A percentile compares a stretch with the other conserved stretches of the same genome.
These are phyloP conservation scores for Lutjanus campechanus DNA, from an alignment of 2,797 vertebrate genomes.

Conservation along the genomic window DNA sequence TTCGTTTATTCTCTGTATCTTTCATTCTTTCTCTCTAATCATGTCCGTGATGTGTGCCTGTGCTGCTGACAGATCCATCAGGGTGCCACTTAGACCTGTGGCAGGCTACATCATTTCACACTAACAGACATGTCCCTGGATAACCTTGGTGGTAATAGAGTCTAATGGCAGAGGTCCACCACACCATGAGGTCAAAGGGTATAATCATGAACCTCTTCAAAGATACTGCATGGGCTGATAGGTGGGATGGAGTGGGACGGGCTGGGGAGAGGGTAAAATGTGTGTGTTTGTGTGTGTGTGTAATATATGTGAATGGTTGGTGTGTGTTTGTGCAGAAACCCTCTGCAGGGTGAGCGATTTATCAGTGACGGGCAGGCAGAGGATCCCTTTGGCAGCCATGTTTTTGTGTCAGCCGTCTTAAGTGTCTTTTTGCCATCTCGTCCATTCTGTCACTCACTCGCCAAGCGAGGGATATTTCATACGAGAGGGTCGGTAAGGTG, in stretches of 20 bases:
- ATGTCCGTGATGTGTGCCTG: constrained; percentile 52
- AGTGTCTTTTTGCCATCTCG: constrained; percentile 49
- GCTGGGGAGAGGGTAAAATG: background rate
- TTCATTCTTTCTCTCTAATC: constrained; percentile 65
- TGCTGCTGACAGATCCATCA: constrained; percentile 76
- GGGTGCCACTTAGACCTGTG: constrained; percentile 70
- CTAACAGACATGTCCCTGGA: constrained; percentile 70
- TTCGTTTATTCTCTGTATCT: constrained; percentile 55
- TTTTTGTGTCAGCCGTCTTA: constrained; percentile 39
- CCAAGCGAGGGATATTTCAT: constrained; percentile 36
- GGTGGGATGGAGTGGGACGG: constrained; percentile 7
- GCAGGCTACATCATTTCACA: constrained; percentile 67
- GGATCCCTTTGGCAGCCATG: constrained; percentile 31
- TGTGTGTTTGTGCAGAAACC: background rate
- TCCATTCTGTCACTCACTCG: constrained; percentile 35
- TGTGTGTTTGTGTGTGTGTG: constrained; percentile 9
- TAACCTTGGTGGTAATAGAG: constrained; percentile 81
- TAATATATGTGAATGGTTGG: background rate
- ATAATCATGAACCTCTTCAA: constrained; percentile 50
- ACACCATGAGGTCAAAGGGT: constrained; percentile 65
- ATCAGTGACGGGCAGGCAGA: constrained; percentile 64
- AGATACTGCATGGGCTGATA: constrained; percentile 26
- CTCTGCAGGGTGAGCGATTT: constrained; percentile 49
- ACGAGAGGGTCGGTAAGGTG: constrained; percentile 32
- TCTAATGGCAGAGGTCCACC: constrained; percentile 65